A percentile compares a stretch with the other conserved stretches of the same genome.
These are phyloP conservation scores for Acanthopleura granulata DNA, from an alignment of 2,888 invertebrate genomes.

Conservation along the genomic window DNA sequence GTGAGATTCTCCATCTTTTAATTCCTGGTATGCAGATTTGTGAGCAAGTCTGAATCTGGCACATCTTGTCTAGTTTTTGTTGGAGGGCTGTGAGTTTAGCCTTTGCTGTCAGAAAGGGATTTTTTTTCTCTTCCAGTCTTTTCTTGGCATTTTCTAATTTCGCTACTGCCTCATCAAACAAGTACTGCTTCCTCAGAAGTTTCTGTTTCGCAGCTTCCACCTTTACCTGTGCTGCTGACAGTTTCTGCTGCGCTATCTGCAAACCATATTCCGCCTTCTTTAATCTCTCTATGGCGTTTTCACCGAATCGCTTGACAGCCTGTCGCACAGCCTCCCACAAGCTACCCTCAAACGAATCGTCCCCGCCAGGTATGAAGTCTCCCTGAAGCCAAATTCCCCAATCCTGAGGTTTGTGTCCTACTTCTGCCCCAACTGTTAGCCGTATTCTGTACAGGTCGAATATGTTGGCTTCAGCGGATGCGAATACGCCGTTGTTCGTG, in stretches of 20 bases:
- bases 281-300: constrained; percentile 13
- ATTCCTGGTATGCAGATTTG: constrained; percentile 19
- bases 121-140: constrained; percentile 18
- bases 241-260: not conserved
- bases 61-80: constrained; percentile 7
- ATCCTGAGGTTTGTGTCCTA: not conserved
- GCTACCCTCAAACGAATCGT: constrained; percentile 19
- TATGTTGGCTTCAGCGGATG: constrained; percentile 1
- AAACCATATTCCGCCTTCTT: not conserved
- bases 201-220: not conserved
- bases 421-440: not conserved
- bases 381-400: not conserved
- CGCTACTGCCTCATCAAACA: constrained; percentile 18
- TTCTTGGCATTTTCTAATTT: constrained; percentile 4
- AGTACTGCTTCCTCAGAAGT: not conserved
- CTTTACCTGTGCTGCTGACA: not conserved
- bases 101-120: not conserved
- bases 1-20: not conserved
- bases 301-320: not conserved
- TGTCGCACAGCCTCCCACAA: constrained; percentile 12
- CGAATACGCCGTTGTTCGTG: not conserved
- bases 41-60: not conserved
- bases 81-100: constrained; percentile 4
- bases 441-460: not conserved
- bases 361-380: constrained; percentile 11